phyloP scores from a whole-genome alignment of 1,140 invertebrate genomes.

The Gryon sp. region DNA sequence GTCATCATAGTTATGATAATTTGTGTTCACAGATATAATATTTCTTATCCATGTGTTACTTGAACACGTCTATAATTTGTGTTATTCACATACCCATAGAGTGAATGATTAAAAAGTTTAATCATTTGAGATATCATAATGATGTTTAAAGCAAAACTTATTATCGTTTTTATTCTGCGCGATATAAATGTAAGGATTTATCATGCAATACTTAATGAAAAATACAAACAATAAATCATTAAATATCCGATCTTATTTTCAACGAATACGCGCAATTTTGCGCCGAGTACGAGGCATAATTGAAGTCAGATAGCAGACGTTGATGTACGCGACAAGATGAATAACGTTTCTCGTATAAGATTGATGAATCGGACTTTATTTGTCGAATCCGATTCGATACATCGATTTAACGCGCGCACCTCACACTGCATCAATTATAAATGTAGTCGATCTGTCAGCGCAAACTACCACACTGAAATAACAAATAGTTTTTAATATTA shows the following conservation, averaged over 20 bases:
- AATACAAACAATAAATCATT: conserved; percentile 35
- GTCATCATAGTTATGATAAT: conserved; percentile 19
- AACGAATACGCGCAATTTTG: conserved; percentile 15
- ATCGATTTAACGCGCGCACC: conserved; percentile 69
- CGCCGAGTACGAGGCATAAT: conserved; percentile 27
- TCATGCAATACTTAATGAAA: background rate
- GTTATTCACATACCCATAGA: no score
- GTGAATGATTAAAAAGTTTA: no score
- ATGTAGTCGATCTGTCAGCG: conserved; percentile 58
- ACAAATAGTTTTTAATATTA: background rate
- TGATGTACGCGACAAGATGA: conserved; percentile 38
- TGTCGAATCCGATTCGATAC: conserved; percentile 74
- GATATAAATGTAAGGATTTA: no score
- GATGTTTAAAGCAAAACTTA: no score
- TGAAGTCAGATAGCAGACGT: conserved; percentile 48
- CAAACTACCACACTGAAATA: background rate
- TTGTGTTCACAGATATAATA: conserved; percentile 10
- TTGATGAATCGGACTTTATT: conserved; percentile 68
- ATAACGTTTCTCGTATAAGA: conserved; percentile 64
- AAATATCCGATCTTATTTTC: conserved; percentile 37
- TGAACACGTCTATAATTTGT: no score
- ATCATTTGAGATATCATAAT: no score
- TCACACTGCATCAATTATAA: conserved; percentile 68
- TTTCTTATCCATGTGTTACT: conserved; percentile 25
- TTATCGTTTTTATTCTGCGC: no score